Evolutionary conservation across 2,113 vertebrate species (phyloP).

Genomic region (Oncorhynchus mykiss): DNA sequence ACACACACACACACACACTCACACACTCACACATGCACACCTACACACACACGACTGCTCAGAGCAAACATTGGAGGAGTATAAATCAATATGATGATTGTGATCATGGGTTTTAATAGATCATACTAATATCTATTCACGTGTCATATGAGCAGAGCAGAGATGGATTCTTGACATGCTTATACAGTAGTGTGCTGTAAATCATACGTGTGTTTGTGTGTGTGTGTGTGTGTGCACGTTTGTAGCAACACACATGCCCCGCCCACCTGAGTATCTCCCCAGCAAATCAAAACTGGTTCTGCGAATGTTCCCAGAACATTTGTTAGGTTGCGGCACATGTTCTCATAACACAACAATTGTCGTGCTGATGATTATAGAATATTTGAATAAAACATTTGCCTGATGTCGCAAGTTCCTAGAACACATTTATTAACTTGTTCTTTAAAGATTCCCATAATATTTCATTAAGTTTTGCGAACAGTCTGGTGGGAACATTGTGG

Average conservation of each 20-base stretch:
- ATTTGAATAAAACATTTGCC: too few species aligned
- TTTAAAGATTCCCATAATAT: too few species aligned
- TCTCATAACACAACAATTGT: too few species aligned
- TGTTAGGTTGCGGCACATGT: too few species aligned
- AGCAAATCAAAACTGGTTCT: too few species aligned
- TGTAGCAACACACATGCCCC: not conserved
- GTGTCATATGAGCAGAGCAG: slow-evolving; percentile 41
- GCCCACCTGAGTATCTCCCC: too few species aligned
- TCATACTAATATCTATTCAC: slow-evolving; percentile 54
- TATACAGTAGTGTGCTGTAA: slow-evolving; percentile 34
- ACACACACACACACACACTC: not conserved
- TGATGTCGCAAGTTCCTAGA: too few species aligned
- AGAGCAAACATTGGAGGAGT: slow-evolving; percentile 8
- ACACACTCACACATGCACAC: not conserved
- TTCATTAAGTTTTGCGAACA: too few species aligned
- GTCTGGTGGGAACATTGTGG: too few species aligned
- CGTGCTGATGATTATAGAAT: too few species aligned
- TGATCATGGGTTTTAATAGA: slow-evolving; percentile 46
- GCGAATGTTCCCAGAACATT: too few species aligned
- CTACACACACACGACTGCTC: not conserved
- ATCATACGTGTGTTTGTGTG: slow-evolving; percentile 14
- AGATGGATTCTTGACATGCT: slow-evolving; percentile 41
- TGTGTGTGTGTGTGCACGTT: not conserved
- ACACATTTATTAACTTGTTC: too few species aligned
- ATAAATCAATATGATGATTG: slow-evolving; percentile 31